A percentile compares a stretch with the other conserved stretches of the same genome.
Evolutionary conservation across 2,797 vertebrate species (phyloP).

Genomic region (Orestias chungarensis): DNA sequence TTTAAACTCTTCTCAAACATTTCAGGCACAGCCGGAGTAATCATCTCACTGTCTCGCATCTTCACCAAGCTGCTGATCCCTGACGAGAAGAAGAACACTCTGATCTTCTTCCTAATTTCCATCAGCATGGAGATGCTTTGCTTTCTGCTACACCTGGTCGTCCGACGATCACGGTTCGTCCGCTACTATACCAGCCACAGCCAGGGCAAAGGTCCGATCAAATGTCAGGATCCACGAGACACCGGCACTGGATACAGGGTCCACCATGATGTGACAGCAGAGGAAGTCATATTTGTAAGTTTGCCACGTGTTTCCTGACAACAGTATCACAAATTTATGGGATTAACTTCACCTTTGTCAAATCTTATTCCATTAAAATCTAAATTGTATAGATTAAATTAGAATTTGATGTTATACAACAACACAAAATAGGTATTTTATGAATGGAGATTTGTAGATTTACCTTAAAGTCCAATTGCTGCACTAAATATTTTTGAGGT

Average conservation of each 20-base stretch:
- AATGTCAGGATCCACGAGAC: constrained; percentile 61
- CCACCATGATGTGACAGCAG: constrained; percentile 89
- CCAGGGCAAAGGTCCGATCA: constrained; percentile 62
- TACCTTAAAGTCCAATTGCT: background rate
- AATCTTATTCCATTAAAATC: background rate
- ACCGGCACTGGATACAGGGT: constrained; percentile 83
- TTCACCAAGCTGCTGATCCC: constrained; percentile 95
- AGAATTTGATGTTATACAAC: background rate
- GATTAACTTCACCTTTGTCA: background rate
- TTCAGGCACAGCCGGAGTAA: constrained; percentile 93
- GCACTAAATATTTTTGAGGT: background rate
- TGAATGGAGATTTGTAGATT: no score
- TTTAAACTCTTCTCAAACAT: background rate
- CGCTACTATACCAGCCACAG: constrained; percentile 85
- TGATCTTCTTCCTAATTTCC: constrained; percentile 97
- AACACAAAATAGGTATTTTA: background rate
- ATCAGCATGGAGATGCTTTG: constrained; percentile 93
- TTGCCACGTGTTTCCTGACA: constrained; percentile 23
- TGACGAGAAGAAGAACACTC: constrained; percentile 90
- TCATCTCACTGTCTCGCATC: constrained; percentile 95
- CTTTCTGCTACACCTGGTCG: constrained; percentile 92
- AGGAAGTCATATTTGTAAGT: constrained; percentile 94
- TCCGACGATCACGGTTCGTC: constrained; percentile 90
- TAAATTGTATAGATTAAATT: background rate
- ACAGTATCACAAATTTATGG: no score